Conservation (phyloP, 2,888 invertebrate species). For the Lasioglossum lativentre region DNA sequence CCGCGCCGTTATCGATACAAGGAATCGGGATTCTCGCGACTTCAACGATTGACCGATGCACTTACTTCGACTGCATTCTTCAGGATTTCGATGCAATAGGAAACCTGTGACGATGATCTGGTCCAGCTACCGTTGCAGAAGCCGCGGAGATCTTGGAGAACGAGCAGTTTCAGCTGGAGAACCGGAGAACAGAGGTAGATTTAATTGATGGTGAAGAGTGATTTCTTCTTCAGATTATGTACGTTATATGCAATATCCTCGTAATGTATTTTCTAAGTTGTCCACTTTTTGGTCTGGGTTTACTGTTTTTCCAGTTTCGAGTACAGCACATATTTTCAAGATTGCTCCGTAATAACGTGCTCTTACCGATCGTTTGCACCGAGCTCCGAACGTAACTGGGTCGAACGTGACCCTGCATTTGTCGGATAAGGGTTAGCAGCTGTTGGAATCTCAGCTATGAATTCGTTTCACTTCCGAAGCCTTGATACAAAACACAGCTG, state of each 20-base stretch:
- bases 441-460: background rate
- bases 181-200: too few species aligned
- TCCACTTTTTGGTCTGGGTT: too few species aligned
- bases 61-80: background rate
- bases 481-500: background rate
- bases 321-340: background rate
- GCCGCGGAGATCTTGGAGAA: background rate
- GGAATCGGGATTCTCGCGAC: constrained; percentile 17
- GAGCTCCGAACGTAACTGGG: background rate
- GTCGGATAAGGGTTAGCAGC: background rate
- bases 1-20: background rate
- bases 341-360: background rate
- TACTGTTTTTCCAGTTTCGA: background rate
- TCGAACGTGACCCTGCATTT: background rate
- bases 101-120: background rate
- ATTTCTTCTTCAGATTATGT: too few species aligned
- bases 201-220: too few species aligned
- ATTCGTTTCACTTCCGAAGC: background rate
- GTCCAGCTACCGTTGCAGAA: background rate
- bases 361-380: background rate
- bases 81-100: background rate
- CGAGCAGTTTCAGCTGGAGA: background rate
- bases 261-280: too few species aligned
- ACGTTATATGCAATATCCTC: too few species aligned
- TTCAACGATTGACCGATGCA: background rate